Base-by-base conservation (phyloP, 2,113 vertebrate genomes). In the Abramis brama region DNA sequence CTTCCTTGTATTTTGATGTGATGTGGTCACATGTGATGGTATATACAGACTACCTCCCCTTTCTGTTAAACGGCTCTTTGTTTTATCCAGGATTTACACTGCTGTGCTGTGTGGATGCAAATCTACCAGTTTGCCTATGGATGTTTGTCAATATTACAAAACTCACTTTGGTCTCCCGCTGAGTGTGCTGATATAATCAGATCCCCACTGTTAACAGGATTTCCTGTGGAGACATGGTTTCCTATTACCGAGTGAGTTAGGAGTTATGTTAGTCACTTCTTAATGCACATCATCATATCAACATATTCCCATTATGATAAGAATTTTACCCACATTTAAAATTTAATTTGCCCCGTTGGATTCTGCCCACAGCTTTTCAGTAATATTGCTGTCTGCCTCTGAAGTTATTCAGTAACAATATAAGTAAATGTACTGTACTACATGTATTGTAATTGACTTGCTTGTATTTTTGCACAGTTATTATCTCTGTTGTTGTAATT, bases 251-350 rank as follows among this genome's bases (percentile, higher is more conserved):
- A 62, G 30, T 62, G 36, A n/a, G n/a, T 74, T 47, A 7, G 23
- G 71, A 45, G 36, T 43, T 25, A 62, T 21, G 21, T n/a, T 59
- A 60, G 30, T 60, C 33, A 79, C 57, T 25, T 80, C 23, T 59
- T 64, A 80, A 62, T 80, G 57, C 57, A 45, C 59, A 62, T 10
- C 23, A 64, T 64, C n/a, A 80, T 62, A 79, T 79, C 57, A 79
- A 6, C 4, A 7, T 62, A 45, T 80, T 45, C 57, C 17, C 21
- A 59, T 59, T 59, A 78, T 33, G 27, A 30, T 78, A 36, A 36
- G 30, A 23, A 78, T 59, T 36, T 79, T 33, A 39, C 71, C 21
- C 52, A 43, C 33, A 39, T 79, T 39, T 8, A 6, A 59, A 79
- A 60, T 79, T 6, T 9, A 39, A 59, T 60, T 9, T 2, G 33